phyloP scores from a whole-genome alignment of 2,113 vertebrate species.

The Antechinus stuartii region DNA sequence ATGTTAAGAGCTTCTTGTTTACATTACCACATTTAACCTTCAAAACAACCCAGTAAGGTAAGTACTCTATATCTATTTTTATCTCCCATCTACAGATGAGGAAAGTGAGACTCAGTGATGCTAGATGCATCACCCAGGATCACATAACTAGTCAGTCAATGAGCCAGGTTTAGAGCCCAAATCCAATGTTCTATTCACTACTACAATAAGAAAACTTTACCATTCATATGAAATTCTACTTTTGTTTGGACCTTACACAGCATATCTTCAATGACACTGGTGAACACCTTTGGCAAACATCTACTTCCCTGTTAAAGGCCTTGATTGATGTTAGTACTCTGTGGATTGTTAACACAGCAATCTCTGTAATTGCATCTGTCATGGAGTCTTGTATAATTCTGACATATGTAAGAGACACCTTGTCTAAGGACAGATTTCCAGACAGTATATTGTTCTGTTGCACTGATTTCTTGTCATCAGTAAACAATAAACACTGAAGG shows the following conservation, averaged over 20 bases:
- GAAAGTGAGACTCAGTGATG: background rate
- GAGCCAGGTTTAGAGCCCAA: background rate
- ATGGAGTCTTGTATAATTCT: background rate
- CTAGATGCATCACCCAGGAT: background rate
- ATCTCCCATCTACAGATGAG: background rate
- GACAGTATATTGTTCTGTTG: background rate
- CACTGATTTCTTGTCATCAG: conserved; percentile 6
- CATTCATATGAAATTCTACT: background rate
- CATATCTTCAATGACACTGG: background rate
- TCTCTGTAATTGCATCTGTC: background rate
- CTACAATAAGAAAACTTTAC: background rate
- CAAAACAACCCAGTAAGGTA: background rate
- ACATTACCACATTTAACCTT: background rate
- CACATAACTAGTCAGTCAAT: background rate
- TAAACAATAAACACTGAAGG: background rate
- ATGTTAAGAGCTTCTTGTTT: background rate
- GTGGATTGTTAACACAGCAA: conserved; percentile 7
- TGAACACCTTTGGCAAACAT: background rate
- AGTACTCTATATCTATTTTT: background rate
- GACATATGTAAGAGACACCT: background rate
- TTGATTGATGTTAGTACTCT: background rate
- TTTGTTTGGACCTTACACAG: background rate
- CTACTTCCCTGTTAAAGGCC: background rate
- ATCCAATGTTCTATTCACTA: background rate
- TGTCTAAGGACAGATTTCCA: background rate